These are phyloP conservation scores for Hyppa rectilinea DNA, from an alignment of 2,888 invertebrate species.

Conservation along the genomic window DNA sequence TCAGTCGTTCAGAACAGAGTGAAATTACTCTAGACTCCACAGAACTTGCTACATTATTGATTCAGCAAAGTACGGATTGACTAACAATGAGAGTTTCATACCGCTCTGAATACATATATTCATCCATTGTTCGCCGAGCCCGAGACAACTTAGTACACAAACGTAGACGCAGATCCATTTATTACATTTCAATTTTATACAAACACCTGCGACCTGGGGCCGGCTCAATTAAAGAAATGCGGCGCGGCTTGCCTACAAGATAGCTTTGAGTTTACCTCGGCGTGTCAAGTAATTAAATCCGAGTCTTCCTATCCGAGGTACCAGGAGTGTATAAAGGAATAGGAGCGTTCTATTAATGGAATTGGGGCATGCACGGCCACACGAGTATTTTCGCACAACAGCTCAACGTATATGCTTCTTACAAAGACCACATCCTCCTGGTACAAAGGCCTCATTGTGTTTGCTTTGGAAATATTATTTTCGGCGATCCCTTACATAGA, in stretches of 20 bases:
- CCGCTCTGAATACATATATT: conserved; percentile 51
- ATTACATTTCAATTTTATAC: conserved; percentile 53
- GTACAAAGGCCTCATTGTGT: conserved; percentile 69
- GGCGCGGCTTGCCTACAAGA: conserved; percentile 23
- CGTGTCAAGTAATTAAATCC: conserved; percentile 45
- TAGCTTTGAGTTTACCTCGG: conserved; percentile 15
- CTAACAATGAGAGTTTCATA: conserved; percentile 54
- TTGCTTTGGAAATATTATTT: conserved; percentile 72
- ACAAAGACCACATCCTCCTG: conserved; percentile 60
- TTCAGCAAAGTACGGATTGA: conserved; percentile 52
- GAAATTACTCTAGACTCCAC: conserved; percentile 45
- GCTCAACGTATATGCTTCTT: conserved; percentile 32
- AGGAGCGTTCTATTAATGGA: conserved; percentile 48
- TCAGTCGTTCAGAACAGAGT: conserved; percentile 22
- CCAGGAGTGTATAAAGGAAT: conserved; percentile 50
- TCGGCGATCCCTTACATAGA: conserved; percentile 61
- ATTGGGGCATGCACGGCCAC: conserved; percentile 42
- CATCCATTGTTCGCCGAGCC: conserved; percentile 53
- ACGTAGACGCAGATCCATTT: conserved; percentile 49
- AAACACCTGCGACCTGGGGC: conserved; percentile 50
- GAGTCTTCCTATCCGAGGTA: conserved; percentile 33
- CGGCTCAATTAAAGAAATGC: conserved; percentile 53
- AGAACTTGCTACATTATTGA: conserved; percentile 47
- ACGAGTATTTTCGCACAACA: conserved; percentile 54
- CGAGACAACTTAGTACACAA: conserved; percentile 46